These are phyloP conservation scores for Drepana arcuata DNA, from an alignment of 1,140 invertebrate species.

Conservation along the genomic window DNA sequence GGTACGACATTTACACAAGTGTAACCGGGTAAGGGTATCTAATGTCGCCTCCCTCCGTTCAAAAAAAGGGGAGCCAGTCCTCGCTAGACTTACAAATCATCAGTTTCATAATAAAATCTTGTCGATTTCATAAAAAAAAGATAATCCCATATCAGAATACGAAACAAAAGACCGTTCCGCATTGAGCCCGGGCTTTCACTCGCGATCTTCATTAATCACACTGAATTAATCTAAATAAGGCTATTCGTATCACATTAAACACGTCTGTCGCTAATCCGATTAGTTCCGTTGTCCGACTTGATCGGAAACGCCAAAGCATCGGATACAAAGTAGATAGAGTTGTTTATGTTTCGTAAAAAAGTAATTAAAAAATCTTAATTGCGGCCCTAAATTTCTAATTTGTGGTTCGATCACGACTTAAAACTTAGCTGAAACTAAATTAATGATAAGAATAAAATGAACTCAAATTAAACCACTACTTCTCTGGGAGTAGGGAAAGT, in stretches of 20 bases:
- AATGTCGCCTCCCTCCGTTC: background rate
- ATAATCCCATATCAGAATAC: constrained; percentile 10
- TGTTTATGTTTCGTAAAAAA: too few species aligned
- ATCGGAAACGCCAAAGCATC: constrained; percentile 4
- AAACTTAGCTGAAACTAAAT: background rate
- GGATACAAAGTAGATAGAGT: too few species aligned
- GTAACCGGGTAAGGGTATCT: constrained; percentile 1
- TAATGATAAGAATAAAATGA: too few species aligned
- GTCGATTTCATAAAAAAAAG: too few species aligned
- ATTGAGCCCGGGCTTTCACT: constrained; percentile 24
- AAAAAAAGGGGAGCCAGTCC: constrained; percentile 13
- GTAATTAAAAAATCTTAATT: too few species aligned
- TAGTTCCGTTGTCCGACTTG: constrained; percentile 11
- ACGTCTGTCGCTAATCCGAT: constrained; percentile 11
- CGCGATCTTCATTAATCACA: constrained; percentile 35
- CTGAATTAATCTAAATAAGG: constrained; percentile 31
- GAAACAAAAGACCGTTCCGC: constrained; percentile 20
- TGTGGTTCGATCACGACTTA: background rate
- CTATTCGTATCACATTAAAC: constrained; percentile 12
- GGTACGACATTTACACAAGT: too few species aligned
- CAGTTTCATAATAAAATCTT: too few species aligned
- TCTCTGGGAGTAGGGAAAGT: too few species aligned
- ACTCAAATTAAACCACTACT: too few species aligned
- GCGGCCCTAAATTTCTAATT: background rate
- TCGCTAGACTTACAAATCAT: too few species aligned